Evolutionary conservation across 1,140 invertebrate genomes (phyloP), one percentile per base, ranked within the genome.

Genomic region (Platorchestia sp.): DNA sequence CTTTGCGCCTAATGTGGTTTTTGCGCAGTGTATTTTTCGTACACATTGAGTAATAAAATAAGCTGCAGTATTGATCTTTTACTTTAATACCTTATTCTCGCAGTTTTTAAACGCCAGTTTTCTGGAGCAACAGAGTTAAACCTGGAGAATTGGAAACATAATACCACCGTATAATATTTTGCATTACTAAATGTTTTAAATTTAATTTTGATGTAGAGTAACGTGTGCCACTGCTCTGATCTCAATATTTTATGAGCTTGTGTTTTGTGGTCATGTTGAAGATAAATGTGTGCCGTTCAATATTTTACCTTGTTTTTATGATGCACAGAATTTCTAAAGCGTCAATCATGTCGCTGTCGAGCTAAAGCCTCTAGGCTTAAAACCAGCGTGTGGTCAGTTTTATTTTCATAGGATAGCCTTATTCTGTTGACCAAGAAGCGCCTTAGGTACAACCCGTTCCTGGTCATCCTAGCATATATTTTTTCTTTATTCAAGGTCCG

Each of bases 401-500:
- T 75, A 75, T 75, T 75, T 75, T 36, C 59, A 36, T 75, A 75
- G 59, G 59, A 36, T 75, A 75, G 27, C 59, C 59, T 75, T 75
- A 75, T 75, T 75, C 59, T 75, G 59, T 75, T 75, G 7, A 75
- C 59, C 59, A 75, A 75, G 59, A 10, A 75, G 59, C 27, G 59
- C 59, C 59, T 75, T 75, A 22, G 3, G 59, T 75, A 75, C 59
- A 75, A 75, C 59, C 59, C 59, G 59, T 75, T 75, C 59, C 59
- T 75, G 7, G 59, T 75, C 59, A 75, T 75, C 10, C 59, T 75
- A 22, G 59, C 27, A 75, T 75, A 75, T 3, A 93, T 45, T 93
- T 93, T 93, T 93, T 44, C 40, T 44, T 93, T 45, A 47, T 47
- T 93, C 91, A 93, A 93, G 91, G 91, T 45, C 91, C 91, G 36